Evolutionary conservation across 2,797 vertebrate species (phyloP), one percentile per base, ranked within the genome.

Genomic region (Amniataba percoides): DNA sequence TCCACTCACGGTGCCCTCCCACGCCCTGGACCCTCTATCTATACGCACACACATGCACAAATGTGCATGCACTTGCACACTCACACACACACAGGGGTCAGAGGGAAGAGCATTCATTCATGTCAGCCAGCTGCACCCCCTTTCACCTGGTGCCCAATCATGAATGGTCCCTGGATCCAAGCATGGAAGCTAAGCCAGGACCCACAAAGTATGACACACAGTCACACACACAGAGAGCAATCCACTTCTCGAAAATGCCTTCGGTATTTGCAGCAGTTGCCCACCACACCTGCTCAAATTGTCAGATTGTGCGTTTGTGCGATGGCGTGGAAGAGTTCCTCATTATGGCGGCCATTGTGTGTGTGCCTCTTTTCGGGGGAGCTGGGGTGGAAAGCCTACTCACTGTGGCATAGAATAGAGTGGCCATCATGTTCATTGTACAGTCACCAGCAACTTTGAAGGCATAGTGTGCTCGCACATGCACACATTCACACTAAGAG

Each of bases 371-470:
- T 92, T 95, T 94, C 27, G 67, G 88, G 80, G 90, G 89, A 92
- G 91, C 87, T 93, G 89, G 88, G 89, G 88, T 92, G 93, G 93
- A 95, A 95, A 95, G 92, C 89, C 81, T 87, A 57, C 88, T 88
- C 69, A 82, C 83, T 84, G 87, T 68, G 86, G 81, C 74, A 43
- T 39, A 80, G 86, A 90, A 88, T 73, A 53, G 81, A 82, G 70
- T 23, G 71, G 71, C 87, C 85, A 58, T 78, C 86, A 45, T 63
- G 80, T 81, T 82, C 77, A 88, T 85, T 92, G 86, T 88, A 84
- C 89, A 84, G 79, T 86, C 78, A 81, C 77, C 70, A 72, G 34
- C 78, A 52, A 77, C 74, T 86, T 40, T 57, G 59, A 78, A 52
- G 71, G 49, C 86, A 34, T 63, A 61, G 84, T 65, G 87, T 34